phyloP scores from a whole-genome alignment of 2,888 invertebrate genomes.

The Chrysotoxum bicinctum region DNA sequence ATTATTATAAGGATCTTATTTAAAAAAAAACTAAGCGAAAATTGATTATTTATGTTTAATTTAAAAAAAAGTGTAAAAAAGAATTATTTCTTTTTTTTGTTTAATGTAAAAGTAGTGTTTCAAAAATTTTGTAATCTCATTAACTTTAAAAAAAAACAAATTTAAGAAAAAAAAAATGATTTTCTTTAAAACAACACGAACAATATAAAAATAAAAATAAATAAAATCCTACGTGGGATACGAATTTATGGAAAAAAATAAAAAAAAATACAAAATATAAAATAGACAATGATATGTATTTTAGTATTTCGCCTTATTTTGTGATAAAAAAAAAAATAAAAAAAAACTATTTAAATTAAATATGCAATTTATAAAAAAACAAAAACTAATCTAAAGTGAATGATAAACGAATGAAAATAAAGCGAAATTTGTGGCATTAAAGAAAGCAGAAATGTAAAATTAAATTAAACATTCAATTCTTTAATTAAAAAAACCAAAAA shows the following conservation, averaged over 20 bases:
- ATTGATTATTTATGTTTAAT: slow-evolving; percentile 43
- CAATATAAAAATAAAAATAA: slow-evolving; percentile 9
- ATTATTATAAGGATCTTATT: slow-evolving; percentile 46
- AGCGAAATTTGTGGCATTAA: slow-evolving; percentile 34
- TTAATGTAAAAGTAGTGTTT: slow-evolving; percentile 26
- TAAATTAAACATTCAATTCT: slow-evolving; percentile 37
- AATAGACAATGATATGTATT: slow-evolving; percentile 38
- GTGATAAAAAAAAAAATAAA: slow-evolving; percentile 51
- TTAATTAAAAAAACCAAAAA: slow-evolving; percentile 39
- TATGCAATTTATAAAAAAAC: slow-evolving; percentile 31
- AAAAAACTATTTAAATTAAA: slow-evolving; percentile 40
- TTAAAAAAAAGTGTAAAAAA: slow-evolving; percentile 23
- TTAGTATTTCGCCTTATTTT: slow-evolving; percentile 71
- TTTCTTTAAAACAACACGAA: slow-evolving; percentile 25
- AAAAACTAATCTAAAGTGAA: slow-evolving; percentile 21
- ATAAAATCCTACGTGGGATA: slow-evolving; percentile 46
- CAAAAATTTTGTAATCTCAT: slow-evolving; percentile 55
- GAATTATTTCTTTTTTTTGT: slow-evolving; percentile 9
- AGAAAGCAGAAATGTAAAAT: slow-evolving; percentile 2
- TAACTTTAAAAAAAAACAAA: slow-evolving; percentile 10
- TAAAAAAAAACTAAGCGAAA: slow-evolving; percentile 17
- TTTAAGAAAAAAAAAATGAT: slow-evolving; percentile 3
- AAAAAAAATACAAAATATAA: slow-evolving; percentile 16
- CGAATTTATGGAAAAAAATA: slow-evolving; percentile 58
- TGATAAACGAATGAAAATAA: not conserved